Conservation (phyloP, 1,140 invertebrate species). For the Danaus melanippus region DNA sequence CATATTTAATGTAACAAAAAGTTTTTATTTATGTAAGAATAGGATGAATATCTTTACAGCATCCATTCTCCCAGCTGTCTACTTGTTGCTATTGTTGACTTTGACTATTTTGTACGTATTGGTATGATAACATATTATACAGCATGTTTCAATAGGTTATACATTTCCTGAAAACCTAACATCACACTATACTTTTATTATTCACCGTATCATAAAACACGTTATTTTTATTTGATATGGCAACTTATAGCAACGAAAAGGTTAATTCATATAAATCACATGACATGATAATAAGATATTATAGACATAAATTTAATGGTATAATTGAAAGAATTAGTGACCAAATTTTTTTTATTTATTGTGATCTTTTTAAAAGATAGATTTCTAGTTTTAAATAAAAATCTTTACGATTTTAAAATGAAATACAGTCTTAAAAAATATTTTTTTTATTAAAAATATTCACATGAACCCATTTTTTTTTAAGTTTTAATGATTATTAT, state of each 20-base stretch:
- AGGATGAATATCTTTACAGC: constrained; percentile 45
- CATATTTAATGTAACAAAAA: constrained; percentile 48
- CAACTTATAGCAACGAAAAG: constrained; percentile 3
- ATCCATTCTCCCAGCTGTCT: constrained; percentile 66
- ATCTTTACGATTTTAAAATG: too few relatives aligned
- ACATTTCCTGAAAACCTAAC: constrained; percentile 3
- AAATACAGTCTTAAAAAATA: too few relatives aligned
- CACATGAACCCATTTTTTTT: too few relatives aligned
- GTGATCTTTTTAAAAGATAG: too few relatives aligned
- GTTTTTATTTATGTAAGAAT: constrained; percentile 40
- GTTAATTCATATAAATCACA: too few relatives aligned
- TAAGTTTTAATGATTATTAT: too few relatives aligned
- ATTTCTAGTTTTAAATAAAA: too few relatives aligned
- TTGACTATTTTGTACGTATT: constrained; percentile 31
- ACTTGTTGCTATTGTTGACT: constrained; percentile 65
- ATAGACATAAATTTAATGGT: too few relatives aligned
- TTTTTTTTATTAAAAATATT: too few relatives aligned
- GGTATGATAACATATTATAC: constrained; percentile 48
- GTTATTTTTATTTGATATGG: constrained; percentile 2
- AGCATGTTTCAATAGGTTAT: constrained; percentile 29
- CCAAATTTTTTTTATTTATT: too few relatives aligned
- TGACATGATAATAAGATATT: too few relatives aligned
- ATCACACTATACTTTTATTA: constrained; percentile 6
- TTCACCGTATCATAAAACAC: constrained; percentile 8
- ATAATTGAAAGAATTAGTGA: too few relatives aligned